A percentile compares a stretch with the other conserved stretches of the same genome.
These are phyloP conservation scores for Delichon dasypus DNA, from an alignment of 2,797 vertebrate species.

Conservation along the genomic window DNA sequence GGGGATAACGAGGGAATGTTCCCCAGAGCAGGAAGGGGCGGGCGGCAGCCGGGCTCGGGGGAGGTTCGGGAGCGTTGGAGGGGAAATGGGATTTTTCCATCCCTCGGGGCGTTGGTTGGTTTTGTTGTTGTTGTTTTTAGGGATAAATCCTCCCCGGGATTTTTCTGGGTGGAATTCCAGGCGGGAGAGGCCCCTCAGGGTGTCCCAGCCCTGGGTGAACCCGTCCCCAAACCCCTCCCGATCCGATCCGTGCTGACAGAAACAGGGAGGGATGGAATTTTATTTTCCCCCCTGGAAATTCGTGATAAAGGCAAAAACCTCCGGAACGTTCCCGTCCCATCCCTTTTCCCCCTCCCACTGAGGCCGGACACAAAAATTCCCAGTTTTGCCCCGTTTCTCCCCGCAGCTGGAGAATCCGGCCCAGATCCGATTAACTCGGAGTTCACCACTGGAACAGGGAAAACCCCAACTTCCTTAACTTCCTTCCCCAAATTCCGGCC, in stretches of 20 bases:
- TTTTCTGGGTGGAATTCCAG: not conserved
- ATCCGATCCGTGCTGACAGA: not conserved
- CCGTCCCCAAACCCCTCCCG: no score
- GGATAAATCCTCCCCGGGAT: not conserved
- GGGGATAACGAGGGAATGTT: not conserved
- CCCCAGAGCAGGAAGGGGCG: accelerated
- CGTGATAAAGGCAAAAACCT: not conserved
- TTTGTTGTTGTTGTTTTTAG: not conserved
- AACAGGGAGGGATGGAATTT: not conserved
- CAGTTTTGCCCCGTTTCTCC: not conserved
- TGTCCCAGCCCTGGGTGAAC: not conserved
- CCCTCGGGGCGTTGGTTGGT: not conserved
- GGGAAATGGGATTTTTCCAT: not conserved
- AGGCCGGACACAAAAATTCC: not conserved
- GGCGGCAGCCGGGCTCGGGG: not conserved
- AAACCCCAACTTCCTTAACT: not conserved
- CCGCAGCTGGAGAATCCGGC: not conserved
- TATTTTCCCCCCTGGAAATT: not conserved
- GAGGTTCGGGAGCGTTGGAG: not conserved
- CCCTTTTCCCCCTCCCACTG: not conserved
- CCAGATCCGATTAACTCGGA: not conserved
- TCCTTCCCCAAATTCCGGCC: not conserved
- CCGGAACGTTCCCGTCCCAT: not conserved
- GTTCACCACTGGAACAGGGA: not conserved
- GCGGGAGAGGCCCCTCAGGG: not conserved